Evolutionary conservation across 2,888 invertebrate species (phyloP), one percentile per base, ranked within the genome.

Genomic region (Phengaris alcon): DNA sequence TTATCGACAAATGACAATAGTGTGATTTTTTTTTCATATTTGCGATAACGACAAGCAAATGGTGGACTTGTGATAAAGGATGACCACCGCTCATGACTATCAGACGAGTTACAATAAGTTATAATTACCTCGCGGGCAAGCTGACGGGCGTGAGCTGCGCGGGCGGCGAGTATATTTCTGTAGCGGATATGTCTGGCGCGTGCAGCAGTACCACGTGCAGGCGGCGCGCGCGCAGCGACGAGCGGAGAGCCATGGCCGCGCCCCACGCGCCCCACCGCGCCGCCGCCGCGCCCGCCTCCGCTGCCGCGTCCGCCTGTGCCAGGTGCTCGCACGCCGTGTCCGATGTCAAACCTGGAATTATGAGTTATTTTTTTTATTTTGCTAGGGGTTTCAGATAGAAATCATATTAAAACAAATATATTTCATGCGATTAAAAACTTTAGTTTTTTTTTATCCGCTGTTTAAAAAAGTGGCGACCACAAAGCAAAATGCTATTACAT

Each of bases 211-310:
- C 94, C 54, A 97, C 97, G 84, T 95, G 95, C 76, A 97, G 95
- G 12, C 96, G 95, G 77, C 95, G 94, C 5, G 96, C 95, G 75
- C 95, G 95, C 78, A 97, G 88, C 80, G 96, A 96, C 68, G 95
- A 93, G 54, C 96, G 93, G 78, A 97, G 87, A 7, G 97, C 96
- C 54, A 95, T 95, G 77, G 96, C 96, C 6, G 97, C 97, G 76
- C 97, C 97, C 89, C 97, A 96, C 15, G 97, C 97, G 8, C 97
- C 97, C 87, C 96, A 96, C 57, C 96, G 94, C 0, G 95, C 95
- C 0, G 95, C 95, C 0, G 94, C 93, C 1, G 91, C 90, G 15
- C 89, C 90, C 0, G 93, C 93, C 22, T 84, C 84, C 77, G 92
- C 92, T 7, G 87, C 83, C 10, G 81, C 79, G 46, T 88, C 90